A percentile compares a stretch with the other conserved stretches of the same genome.
Evolutionary conservation across 2,888 invertebrate genomes (phyloP).

Genomic region (Athalia circularis): DNA sequence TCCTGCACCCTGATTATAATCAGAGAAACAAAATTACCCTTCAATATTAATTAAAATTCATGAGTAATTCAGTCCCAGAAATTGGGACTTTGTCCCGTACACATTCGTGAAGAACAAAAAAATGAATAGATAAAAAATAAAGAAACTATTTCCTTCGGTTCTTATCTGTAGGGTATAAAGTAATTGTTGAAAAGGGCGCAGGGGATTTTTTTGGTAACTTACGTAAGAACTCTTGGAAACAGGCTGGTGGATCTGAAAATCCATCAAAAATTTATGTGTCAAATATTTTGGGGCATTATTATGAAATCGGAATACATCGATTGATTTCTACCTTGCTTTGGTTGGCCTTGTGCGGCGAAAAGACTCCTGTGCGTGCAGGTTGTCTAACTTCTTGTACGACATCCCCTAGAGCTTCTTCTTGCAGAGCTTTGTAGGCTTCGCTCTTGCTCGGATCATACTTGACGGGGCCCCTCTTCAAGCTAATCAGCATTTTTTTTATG

Average conservation of each 20-base stretch:
- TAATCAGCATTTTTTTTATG: conserved; percentile 11
- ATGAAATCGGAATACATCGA: too few relatives aligned
- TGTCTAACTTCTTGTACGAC: conserved; percentile 82
- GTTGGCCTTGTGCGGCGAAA: conserved; percentile 79
- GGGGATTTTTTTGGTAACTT: conserved; percentile 51
- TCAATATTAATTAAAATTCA: conserved; percentile 45
- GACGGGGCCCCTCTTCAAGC: conserved; percentile 79
- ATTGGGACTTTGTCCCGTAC: too few relatives aligned
- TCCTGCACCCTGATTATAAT: conserved; percentile 65
- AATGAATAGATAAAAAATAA: too few relatives aligned
- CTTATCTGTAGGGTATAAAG: not conserved
- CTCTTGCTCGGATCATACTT: conserved; percentile 92
- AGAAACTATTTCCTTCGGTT: too few relatives aligned
- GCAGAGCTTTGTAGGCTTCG: conserved; percentile 90
- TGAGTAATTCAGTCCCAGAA: not conserved
- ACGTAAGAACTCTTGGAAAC: conserved; percentile 66
- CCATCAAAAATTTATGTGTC: not conserved
- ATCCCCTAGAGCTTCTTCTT: conserved; percentile 82
- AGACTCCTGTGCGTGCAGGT: conserved; percentile 86
- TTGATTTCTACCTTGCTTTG: conserved; percentile 62
- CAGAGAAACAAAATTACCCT: conserved; percentile 57
- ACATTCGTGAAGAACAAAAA: too few relatives aligned
- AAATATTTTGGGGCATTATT: not conserved
- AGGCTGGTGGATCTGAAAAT: conserved; percentile 57
- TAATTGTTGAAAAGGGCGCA: not conserved